phyloP scores from a whole-genome alignment of 2,113 vertebrate genomes.

The Cyanoramphus novaezelandiae region DNA sequence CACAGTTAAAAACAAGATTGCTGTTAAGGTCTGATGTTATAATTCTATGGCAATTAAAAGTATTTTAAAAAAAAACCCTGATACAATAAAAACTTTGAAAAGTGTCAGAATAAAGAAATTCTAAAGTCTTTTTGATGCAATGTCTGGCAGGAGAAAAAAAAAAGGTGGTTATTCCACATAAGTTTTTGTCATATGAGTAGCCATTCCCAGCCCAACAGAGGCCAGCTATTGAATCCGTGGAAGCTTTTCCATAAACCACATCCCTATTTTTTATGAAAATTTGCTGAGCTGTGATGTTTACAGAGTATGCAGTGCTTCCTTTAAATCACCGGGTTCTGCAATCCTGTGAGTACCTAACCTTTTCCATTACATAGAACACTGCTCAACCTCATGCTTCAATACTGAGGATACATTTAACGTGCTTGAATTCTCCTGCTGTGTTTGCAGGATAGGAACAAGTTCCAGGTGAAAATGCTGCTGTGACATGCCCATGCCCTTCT shows the following conservation, averaged over 20 bases:
- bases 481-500: neutral
- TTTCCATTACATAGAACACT: neutral
- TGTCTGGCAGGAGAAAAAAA: neutral
- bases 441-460: neutral
- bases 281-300: neutral
- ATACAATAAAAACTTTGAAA: neutral
- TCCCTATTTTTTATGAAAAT: neutral
- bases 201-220: neutral
- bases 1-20: neutral
- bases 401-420: neutral
- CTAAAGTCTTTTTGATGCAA: neutral
- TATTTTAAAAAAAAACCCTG: neutral
- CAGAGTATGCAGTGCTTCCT: neutral
- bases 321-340: neutral
- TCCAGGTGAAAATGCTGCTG: neutral
- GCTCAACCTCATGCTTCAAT: neutral
- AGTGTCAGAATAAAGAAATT: neutral
- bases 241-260: neutral
- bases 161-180: neutral
- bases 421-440: neutral
- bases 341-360: neutral
- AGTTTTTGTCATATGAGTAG: neutral
- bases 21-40: neutral
- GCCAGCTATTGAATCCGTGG: neutral
- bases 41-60: neutral